A percentile compares a stretch with the other conserved stretches of the same genome.
These are phyloP conservation scores for Rhombomys opimus DNA, from an alignment of 2,113 vertebrate genomes.

Conservation along the genomic window DNA sequence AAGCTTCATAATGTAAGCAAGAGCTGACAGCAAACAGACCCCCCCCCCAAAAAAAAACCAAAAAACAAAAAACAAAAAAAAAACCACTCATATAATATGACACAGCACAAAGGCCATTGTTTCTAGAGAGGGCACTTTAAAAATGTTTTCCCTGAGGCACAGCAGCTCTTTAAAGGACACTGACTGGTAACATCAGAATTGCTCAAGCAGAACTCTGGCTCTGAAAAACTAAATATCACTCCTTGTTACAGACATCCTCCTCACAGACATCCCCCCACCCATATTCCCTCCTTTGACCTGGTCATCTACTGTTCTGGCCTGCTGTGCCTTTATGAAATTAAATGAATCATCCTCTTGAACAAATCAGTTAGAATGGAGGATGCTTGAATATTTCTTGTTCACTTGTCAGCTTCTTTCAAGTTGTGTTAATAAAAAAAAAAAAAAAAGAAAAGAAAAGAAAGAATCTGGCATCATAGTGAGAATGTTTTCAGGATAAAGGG, in stretches of 20 bases:
- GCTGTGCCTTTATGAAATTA: conserved; percentile 80
- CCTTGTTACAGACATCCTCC: conserved; percentile 78
- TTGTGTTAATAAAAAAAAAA: conserved; percentile 66
- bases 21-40: not conserved
- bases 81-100: not conserved
- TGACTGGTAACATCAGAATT: conserved; percentile 73
- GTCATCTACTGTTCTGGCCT: conserved; percentile 79
- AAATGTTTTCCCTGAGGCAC: conserved; percentile 79
- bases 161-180: conserved; percentile 78
- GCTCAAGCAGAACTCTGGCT: conserved; percentile 80
- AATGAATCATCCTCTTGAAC: conserved; percentile 81
- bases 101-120: conserved; percentile 59
- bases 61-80: too few relatives aligned
- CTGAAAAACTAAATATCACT: conserved; percentile 79
- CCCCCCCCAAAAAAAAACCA: too few relatives aligned
- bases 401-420: conserved; percentile 77
- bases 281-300: conserved; percentile 77
- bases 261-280: conserved; percentile 68
- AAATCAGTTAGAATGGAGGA: conserved; percentile 74
- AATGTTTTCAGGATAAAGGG: conserved; percentile 69
- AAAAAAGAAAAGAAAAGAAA: not conserved
- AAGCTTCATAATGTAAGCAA: conserved; percentile 63
- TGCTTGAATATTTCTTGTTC: conserved; percentile 80
- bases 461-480: conserved; percentile 55
- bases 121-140: conserved; percentile 70